These are phyloP conservation scores for Centroberyx gerrardi DNA, from an alignment of 2,797 vertebrate species.

Conservation along the genomic window DNA sequence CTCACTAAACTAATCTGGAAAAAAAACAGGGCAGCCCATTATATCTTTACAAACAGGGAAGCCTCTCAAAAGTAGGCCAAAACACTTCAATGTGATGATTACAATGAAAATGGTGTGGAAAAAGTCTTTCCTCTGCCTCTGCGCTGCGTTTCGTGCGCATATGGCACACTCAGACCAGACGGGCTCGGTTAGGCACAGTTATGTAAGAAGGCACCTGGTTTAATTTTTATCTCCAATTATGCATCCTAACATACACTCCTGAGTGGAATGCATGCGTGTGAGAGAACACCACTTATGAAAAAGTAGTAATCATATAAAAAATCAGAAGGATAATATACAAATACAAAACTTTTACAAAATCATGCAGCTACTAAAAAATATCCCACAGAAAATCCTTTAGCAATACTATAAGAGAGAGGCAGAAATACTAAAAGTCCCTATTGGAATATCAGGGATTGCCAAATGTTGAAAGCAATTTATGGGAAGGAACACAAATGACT, in stretches of 20 bases:
- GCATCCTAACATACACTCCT: slow-evolving; percentile 1
- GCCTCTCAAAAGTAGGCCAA: neutral
- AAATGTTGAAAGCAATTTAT: too few relatives aligned
- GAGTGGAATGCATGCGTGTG: slow-evolving; percentile 12
- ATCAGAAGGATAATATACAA: too few relatives aligned
- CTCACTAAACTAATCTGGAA: neutral
- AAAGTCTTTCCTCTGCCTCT: neutral
- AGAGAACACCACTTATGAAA: neutral
- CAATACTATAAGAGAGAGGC: too few relatives aligned
- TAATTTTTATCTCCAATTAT: slow-evolving; percentile 27
- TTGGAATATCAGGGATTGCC: too few relatives aligned
- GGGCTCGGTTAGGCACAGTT: slow-evolving; percentile 37
- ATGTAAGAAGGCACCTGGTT: slow-evolving; percentile 67
- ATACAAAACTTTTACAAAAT: too few relatives aligned
- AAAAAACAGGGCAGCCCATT: neutral
- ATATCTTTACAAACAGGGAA: neutral
- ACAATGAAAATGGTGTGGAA: neutral
- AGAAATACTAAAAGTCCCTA: too few relatives aligned
- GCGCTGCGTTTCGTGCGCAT: slow-evolving; percentile 5
- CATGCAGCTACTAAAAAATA: too few relatives aligned
- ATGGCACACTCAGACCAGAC: neutral
- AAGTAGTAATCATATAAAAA: too few relatives aligned
- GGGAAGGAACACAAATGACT: too few relatives aligned
- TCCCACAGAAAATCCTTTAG: too few relatives aligned
- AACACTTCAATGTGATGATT: neutral